Evolutionary conservation across 2,113 vertebrate species (phyloP).

Genomic region (Cyrtonyx montezumae): DNA sequence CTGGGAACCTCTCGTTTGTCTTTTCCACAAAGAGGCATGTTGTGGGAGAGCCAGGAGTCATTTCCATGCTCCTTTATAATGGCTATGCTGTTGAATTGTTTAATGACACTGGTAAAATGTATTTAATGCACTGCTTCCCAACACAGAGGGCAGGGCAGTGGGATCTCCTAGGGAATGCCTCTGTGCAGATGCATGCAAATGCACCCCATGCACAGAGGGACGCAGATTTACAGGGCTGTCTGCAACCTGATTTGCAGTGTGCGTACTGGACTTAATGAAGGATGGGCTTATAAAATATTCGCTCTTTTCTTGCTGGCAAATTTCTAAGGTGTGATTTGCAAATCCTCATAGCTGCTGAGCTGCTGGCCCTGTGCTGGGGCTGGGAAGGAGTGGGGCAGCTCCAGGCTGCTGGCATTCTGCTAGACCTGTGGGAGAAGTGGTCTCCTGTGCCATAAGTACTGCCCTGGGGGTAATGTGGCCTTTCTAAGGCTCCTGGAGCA

Average conservation of each 20-base stretch:
- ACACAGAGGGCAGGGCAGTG: not conserved
- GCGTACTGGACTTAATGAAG: not conserved
- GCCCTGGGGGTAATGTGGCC: accelerated
- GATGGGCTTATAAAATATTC: not conserved
- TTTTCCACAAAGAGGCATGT: not conserved
- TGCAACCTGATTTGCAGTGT: not conserved
- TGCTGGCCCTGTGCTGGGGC: not conserved
- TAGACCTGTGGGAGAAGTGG: accelerated
- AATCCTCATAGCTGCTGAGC: not conserved
- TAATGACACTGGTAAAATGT: not conserved
- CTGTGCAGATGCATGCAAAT: not conserved
- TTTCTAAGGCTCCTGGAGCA: not conserved
- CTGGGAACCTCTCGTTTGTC: not conserved
- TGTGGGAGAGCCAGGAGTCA: not conserved
- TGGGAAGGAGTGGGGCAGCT: not conserved
- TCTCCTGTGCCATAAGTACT: no score
- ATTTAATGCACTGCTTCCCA: not conserved
- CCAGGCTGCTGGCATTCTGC: not conserved
- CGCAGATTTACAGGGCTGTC: not conserved
- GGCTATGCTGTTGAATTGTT: no score
- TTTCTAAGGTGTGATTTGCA: not conserved
- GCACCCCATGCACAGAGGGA: no score
- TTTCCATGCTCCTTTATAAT: not conserved
- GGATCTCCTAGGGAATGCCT: not conserved
- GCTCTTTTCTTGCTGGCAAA: not conserved